These are phyloP conservation scores for Pelvicachromis taeniatus DNA, from an alignment of 2,113 vertebrate genomes.

Conservation along the genomic window DNA sequence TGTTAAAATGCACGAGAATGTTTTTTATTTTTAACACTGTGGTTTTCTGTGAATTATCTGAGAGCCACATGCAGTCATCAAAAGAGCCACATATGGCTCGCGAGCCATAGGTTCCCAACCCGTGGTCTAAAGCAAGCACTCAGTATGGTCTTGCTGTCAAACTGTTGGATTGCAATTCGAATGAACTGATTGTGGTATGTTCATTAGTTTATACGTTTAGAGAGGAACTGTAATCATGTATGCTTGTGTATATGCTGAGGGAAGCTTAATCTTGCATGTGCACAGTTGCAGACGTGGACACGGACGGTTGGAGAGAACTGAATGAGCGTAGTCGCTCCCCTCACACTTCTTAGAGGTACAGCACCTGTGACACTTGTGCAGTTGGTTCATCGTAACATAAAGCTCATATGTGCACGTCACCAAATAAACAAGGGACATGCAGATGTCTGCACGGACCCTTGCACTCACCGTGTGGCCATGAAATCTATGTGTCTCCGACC, in stretches of 20 bases:
- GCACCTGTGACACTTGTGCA: neutral
- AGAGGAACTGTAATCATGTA: neutral
- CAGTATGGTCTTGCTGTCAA: neutral
- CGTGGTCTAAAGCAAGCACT: neutral
- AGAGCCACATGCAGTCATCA: no score
- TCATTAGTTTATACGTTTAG: neutral
- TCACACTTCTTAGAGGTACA: no score
- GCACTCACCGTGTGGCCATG: neutral
- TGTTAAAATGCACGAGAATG: no score
- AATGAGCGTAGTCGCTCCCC: neutral
- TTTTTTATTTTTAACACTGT: no score
- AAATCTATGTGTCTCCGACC: accelerated
- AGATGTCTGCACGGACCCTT: neutral
- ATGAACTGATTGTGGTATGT: neutral
- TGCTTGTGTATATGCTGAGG: neutral
- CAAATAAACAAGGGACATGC: neutral
- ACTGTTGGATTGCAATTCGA: neutral
- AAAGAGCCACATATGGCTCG: no score
- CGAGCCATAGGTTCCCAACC: no score
- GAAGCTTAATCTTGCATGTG: neutral
- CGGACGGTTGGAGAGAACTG: neutral
- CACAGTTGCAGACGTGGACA: neutral
- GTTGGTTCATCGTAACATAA: neutral
- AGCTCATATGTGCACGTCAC: accelerated
- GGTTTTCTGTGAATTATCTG: no score